Evolutionary conservation across 35 echinoderm and acorn worm genomes (phyloP), one percentile per base, ranked within the genome.

Genomic region (Strongylocentrotus purpuratus): DNA sequence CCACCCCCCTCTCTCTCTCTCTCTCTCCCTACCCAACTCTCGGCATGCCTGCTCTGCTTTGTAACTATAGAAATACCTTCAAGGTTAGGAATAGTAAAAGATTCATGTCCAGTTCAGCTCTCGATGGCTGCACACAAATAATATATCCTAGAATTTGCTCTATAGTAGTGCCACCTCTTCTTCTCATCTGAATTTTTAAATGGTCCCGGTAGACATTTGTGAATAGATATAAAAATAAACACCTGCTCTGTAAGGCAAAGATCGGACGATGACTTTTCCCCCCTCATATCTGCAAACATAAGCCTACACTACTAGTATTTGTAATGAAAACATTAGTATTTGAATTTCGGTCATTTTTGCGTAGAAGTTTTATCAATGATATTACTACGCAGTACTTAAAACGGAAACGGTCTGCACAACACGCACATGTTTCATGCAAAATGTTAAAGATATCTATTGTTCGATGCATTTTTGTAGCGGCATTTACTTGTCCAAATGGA

Each of bases 201-300:
- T 28, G 65, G 65, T 78, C 65, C 65, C 28, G 65, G 65, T 78
- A 78, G 65, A 78, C 65, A 78, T 78, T 78, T 78, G 65, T 78
- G 65, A 78, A 78, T 28, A 8, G 4, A 78, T n/a, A 78, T 78
- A 78, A 9, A 78, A 78, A 78, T 78, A 78, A 78, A 78, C 65
- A 78, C 65, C 65, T 78, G 65, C 65, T 28, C 65, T 9, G 28
- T 78, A 78, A 4, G 20, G 20, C 65, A 50, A 0, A 50, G 48
- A 48, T 50, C n/a, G n/a, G 48, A 50, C 48, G 8, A 12, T 50
- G 48, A 12, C 48, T 10, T 50, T 50, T 50, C 8, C n/a, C n/a
- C n/a, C n/a, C n/a, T n/a, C n/a, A n/a, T n/a, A n/a, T n/a, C n/a
- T n/a, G n/a, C n/a, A n/a, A n/a, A n/a, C n/a, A n/a, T 50, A 0